A percentile compares a stretch with the other conserved stretches of the same genome.
These are phyloP conservation scores for Chaetops frenatus DNA, from an alignment of 2,113 vertebrate species.

Conservation along the genomic window DNA sequence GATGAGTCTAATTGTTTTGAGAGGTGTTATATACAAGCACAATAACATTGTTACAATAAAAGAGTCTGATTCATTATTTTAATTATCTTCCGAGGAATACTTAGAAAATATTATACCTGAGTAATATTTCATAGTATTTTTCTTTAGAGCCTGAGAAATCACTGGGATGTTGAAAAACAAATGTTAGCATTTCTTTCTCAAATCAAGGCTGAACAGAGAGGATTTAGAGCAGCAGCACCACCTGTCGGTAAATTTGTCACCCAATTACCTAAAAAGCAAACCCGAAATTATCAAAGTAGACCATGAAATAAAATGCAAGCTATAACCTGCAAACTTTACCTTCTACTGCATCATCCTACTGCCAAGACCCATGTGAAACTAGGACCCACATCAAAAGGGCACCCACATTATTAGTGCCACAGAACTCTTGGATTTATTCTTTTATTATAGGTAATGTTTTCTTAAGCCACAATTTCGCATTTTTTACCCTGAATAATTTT, in stretches of 20 bases:
- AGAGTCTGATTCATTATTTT: background rate
- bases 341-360: background rate
- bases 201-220: background rate
- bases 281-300: background rate
- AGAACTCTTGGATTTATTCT: background rate
- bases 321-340: background rate
- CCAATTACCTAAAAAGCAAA: background rate
- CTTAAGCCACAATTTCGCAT: background rate
- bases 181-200: background rate
- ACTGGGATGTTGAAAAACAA: background rate
- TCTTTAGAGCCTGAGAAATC: background rate
- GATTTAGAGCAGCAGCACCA: conserved; percentile 22
- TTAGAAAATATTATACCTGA: background rate
- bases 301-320: background rate
- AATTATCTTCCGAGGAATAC: conserved; percentile 1
- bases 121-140: background rate
- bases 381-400: background rate
- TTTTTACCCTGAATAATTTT: background rate
- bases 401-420: too few relatives aligned
- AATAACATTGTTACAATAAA: background rate
- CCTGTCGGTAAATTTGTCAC: background rate
- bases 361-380: background rate
- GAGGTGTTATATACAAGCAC: background rate
- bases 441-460: background rate
- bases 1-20: background rate